Conservation (phyloP, 2,888 invertebrate genomes). For the Molorchus minor region DNA sequence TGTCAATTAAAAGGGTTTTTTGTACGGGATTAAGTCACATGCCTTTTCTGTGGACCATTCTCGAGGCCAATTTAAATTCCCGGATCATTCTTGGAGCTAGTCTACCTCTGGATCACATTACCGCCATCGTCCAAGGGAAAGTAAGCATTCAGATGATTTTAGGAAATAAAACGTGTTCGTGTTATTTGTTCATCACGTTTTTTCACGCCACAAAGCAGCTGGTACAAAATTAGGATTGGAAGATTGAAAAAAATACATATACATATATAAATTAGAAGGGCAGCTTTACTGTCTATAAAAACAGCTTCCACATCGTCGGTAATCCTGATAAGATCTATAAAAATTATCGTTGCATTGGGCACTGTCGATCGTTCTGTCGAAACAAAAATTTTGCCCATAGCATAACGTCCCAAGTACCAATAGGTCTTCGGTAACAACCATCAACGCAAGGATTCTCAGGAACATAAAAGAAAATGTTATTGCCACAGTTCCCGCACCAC, state of each 20-base stretch:
- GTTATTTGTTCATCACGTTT: neutral
- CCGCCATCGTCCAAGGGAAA: too few species aligned
- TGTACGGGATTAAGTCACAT: too few species aligned
- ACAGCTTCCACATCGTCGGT: constrained; percentile 5
- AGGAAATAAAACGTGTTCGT: too few species aligned
- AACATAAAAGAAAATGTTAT: constrained; percentile 3
- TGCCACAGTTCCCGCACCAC: neutral
- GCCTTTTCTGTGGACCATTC: too few species aligned
- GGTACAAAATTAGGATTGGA: neutral
- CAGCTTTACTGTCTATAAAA: neutral
- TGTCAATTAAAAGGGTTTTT: too few species aligned
- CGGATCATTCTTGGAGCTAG: too few species aligned
- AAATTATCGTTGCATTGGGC: neutral
- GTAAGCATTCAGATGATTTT: too few species aligned
- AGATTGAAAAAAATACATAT: too few species aligned
- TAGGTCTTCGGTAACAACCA: neutral
- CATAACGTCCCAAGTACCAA: neutral
- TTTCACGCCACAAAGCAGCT: neutral
- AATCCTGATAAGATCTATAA: neutral
- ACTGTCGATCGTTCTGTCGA: neutral
- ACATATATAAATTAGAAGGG: too few species aligned
- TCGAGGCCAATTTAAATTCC: too few species aligned
- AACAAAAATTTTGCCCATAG: neutral
- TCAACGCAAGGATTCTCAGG: constrained; percentile 21
- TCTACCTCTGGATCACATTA: too few species aligned